Evolutionary conservation across 2,113 vertebrate genomes (phyloP), one percentile per base, ranked within the genome.

Genomic region (Pedionomus torquatus): DNA sequence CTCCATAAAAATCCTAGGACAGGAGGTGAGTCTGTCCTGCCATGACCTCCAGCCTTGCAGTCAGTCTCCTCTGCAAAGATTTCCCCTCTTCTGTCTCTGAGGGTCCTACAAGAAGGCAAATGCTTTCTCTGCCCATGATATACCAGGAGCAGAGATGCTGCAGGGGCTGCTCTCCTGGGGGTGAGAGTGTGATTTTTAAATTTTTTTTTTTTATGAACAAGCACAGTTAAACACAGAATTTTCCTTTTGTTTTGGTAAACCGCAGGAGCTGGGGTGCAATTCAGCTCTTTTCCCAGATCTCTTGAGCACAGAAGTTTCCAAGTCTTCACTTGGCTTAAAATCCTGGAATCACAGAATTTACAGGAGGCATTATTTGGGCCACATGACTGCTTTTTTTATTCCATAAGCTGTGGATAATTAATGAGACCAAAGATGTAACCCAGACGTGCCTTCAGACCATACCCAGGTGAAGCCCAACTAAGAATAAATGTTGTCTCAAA

Each of bases 111-210:
- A n/a, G 57, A 39, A 52, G n/a, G 23, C 19, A 43, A 26, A 79
- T 24, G 16, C 11, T 43, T 76, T 61, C 68, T 80, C 46, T 77
- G 81, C 11, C 28, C 9, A 0, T 2, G 31, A 39, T 2, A 2
- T 26, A 10, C 10, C 19, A 37, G 43, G 51, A 48, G 65, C 43
- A 66, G 78, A 44, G 64, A 2, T 7, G 23, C 71, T 65, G 44
- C 31, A 60, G 54, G 5, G 60, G 24, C 13, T 63, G 65, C 48
- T 91, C 41, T 30, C 33, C 30, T 5, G 20, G 18, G 10, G 16
- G 12, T 9, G 19, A n/a, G n/a, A 25, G 4, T 10, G 13, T 0
- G 0, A 7, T 25, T 13, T 46, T 63, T 10, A 23, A n/a, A n/a
- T n/a, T n/a, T n/a, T n/a, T 41, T 13, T 41, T 41, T 16, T 46